Base-by-base conservation (phyloP, 2,113 vertebrate species). In the Cynopterus brachyotis region DNA sequence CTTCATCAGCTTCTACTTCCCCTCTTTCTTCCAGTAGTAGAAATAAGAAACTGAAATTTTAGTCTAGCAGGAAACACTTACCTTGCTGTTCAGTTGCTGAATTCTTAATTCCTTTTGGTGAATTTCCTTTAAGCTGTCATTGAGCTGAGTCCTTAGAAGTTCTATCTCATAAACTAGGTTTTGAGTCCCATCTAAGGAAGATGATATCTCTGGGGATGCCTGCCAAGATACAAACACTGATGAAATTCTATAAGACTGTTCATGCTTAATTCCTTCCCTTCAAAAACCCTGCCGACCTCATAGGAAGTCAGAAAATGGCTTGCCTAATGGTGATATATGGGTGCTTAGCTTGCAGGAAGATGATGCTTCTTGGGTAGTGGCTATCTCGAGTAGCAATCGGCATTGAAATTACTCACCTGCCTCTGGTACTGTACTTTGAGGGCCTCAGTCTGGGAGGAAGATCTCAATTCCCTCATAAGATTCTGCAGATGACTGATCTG, bases 41-140 rank as follows among this genome's bases (percentile, higher is more conserved):
- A 57, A 87, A 72, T 28, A 96, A 87, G 55, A 91, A 91, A 64
- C 10, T 55, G 50, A 92, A 92, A 90, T 59, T 76, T 26, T 5
- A 96, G 22, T 55, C 45, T 67, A 88, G 47, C 32, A 92, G 40
- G 47, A 92, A 88, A 94, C 26, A 96, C 67, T 19, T 94, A 99
- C 99, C 98, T 99, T 99, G 97, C 94, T 98, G 95, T 98, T 99
- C 28, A 99, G 88, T 45, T 99, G 98, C 94, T 99, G 98, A 96
- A 99, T 98, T 96, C 98, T 97, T 92, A 99, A 97, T 92, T 99
- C 99, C 59, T 99, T 99, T 62, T 98, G 98, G 90, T 99, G 99
- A 55, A 99, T 98, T 81, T 99, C 98, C 64, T 98, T 98, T 96
- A 99, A 96, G 59, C 98, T 98, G 89, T 98, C 97, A 83, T 50